Base-by-base conservation (phyloP, 2,888 invertebrate genomes). In the Eilema depressum region DNA sequence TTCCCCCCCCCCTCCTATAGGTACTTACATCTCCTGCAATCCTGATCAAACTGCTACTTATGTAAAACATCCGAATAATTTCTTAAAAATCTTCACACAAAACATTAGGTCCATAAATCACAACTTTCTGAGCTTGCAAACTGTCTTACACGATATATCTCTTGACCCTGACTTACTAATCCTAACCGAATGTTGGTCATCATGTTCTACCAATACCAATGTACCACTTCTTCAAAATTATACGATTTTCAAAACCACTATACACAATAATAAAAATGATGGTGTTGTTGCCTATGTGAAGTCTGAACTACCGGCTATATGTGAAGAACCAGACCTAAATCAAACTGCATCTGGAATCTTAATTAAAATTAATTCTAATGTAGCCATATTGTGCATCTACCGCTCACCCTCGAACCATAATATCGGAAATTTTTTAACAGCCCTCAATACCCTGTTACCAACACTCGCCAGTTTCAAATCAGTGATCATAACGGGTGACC, bases 401-500 rank as follows among this genome's bases (percentile, higher is more conserved):
- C 63, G 47, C 41, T 47, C 47, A 14, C 63, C 63, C 1, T 63
- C 47, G 12, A 10, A 3, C 25, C 4, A 63, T 25, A 47, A 63
- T 47, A 47, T 63, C 2, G 12, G 12, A 1, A 63, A 23, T 17
- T 63, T 63, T 26, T 17, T 63, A 1, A 5, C 14, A 3, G 47
- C 26, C 1, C 47, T 63, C 8, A 63, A 25, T 47, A 26, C 25
- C 20, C 12, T 63, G n/a, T 23, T 47, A 1, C 47, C 25, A 2
- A 14, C 63, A 1, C 41, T 47, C 7, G 23, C 1, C 3, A n/a
- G 2, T 23, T 64, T 60, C 20, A 64, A 64, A 53, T 23, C 47
- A 10, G 69, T 64, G 17, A 7, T 64, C 11, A 28, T 68, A 41
- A 59, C 63, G 14, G 47, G 81, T 17, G 78, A 83, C 30, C 10